phyloP scores from a whole-genome alignment of 1,140 invertebrate genomes.

The Ips typographus region DNA sequence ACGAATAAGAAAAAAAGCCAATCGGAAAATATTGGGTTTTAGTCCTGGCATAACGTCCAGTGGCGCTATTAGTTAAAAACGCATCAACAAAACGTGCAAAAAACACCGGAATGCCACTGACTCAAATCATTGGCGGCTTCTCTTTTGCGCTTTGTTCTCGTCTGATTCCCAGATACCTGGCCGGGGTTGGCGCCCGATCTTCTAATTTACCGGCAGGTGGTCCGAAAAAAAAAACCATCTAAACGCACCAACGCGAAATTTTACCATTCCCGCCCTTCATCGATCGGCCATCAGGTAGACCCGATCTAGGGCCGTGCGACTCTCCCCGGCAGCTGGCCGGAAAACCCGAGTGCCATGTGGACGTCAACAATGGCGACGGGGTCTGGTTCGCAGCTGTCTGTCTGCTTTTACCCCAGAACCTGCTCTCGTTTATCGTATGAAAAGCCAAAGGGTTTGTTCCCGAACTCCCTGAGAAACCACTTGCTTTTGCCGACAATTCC shows the following conservation, averaged over 20 bases:
- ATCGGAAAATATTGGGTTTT: conserved; percentile 7
- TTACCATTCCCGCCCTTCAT: not conserved
- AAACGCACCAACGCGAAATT: not conserved
- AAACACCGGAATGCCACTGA: too few relatives aligned
- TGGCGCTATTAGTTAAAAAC: not conserved
- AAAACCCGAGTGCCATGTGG: conserved; percentile 28
- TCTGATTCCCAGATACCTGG: conserved; percentile 13
- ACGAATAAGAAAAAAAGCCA: conserved; percentile 7
- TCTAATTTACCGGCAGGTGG: conserved; percentile 14
- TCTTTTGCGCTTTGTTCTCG: not conserved
- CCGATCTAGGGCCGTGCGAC: conserved; percentile 22
- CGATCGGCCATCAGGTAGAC: conserved; percentile 10
- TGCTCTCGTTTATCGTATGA: conserved; percentile 12
- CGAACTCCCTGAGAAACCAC: not conserved
- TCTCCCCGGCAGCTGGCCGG: conserved; percentile 35
- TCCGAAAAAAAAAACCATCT: not conserved
- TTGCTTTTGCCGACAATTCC: not conserved
- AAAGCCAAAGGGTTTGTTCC: not conserved
- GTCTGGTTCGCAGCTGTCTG: conserved; percentile 33
- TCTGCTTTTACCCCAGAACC: conserved; percentile 7
- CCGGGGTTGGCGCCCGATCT: conserved; percentile 20
- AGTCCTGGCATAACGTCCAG: not conserved
- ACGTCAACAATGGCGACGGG: conserved; percentile 16
- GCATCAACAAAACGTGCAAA: not conserved
- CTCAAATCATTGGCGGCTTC: not conserved